Evolutionary conservation across 2,113 vertebrate genomes (phyloP), one percentile per base, ranked within the genome.

Genomic region (Petromus typicus): DNA sequence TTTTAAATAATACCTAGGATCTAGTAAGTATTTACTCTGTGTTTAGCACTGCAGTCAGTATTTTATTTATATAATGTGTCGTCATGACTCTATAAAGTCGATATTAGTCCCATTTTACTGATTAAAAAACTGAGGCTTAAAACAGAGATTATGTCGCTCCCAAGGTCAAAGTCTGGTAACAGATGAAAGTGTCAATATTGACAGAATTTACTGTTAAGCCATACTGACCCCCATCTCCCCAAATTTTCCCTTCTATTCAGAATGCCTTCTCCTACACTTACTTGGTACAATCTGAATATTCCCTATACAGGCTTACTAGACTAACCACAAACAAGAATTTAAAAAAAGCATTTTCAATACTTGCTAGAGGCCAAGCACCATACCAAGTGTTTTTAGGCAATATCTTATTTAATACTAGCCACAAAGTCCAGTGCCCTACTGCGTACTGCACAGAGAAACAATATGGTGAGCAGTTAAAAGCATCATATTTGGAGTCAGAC

Each of bases 91-190:
- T 66, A 12, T 75, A 34, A 89, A 83, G 66, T 34, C 76, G 27
- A 37, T 88, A 86, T 67, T 63, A 88, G 54, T 30, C 69, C 66
- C 12, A 78, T 82, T 96, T 95, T 57, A 78, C 61, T 92, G 34
- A 89, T 11, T 11, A 45, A 75, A 23, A 75, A 54, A 34, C 75
- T 78, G 48, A 78, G 8, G 45, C 17, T 34, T 78, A 78, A 78
- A 48, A 78, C 75, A 51, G 32, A 54, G 8, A 48, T 51, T 32
- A 14, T 34, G 48, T 82, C 51, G 69, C 84, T 32, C 23, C 27
- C 51, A 84, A 59, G 45, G 37, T 89, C 66, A 81, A 27, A 85
- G 89, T 45, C 32, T 78, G 40, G 45, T 83, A 89, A 91, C 7
- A 92, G 75, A 23, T 37, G 34, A 92, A 81, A 34, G 16, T 86